Conservation (phyloP, 2,888 invertebrate species). For the Agonopterix arenella region DNA sequence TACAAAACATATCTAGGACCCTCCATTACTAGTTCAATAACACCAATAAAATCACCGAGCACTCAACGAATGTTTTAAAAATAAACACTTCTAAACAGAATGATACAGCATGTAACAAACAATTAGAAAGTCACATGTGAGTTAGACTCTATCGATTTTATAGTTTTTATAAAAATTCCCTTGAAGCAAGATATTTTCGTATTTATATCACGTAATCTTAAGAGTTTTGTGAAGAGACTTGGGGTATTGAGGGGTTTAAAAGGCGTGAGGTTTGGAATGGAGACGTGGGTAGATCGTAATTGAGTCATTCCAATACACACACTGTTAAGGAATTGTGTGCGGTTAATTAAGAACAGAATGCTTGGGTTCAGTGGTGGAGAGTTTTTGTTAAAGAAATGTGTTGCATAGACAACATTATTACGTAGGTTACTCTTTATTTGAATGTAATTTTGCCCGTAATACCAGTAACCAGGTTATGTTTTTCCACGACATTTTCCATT, state of each 20-base stretch:
- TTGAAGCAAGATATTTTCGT: no score
- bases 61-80: conserved; percentile 5
- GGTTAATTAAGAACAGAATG: conserved; percentile 13
- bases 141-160: conserved; percentile 7
- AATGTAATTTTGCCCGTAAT: no score
- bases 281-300: conserved; percentile 13
- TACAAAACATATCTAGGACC: neutral
- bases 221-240: no score
- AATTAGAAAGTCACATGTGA: conserved; percentile 9
- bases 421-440: no score
- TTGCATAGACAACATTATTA: no score
- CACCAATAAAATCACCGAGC: conserved; percentile 11
- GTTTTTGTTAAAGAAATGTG: no score
- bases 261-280: conserved; percentile 2
- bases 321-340: neutral
- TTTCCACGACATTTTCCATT: no score
- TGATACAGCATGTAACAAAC: conserved; percentile 2
- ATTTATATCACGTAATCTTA: no score
- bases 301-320: conserved; percentile 10
- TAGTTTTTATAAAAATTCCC: no score
- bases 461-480: no score
- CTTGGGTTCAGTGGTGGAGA: no score
- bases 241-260: conserved; percentile 1
- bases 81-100: conserved; percentile 7
- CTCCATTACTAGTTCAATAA: conserved; percentile 6